Conservation (phyloP, 30 jellyfish, hydroid and myxozoan species). For the Mastigias papua region DNA sequence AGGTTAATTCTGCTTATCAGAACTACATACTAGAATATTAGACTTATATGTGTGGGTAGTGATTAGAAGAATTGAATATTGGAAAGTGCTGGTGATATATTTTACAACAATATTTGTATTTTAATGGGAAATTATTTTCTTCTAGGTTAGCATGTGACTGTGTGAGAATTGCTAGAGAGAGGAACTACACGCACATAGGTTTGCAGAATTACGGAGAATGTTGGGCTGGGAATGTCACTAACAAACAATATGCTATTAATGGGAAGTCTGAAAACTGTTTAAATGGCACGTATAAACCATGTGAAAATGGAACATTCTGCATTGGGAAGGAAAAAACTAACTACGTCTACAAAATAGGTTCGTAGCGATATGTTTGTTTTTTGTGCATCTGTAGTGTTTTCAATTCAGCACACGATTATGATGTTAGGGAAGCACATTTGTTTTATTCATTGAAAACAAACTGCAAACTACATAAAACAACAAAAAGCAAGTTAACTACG, state of each 20-base stretch:
- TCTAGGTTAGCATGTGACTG: slow-evolving; percentile 31
- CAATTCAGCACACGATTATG: too few species aligned
- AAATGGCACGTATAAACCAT: slow-evolving; percentile 40
- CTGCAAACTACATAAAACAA: too few species aligned
- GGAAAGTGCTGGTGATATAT: neutral
- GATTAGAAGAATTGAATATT: neutral
- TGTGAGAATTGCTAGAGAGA: slow-evolving; percentile 13
- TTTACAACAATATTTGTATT: neutral
- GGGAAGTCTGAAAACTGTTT: slow-evolving; percentile 36
- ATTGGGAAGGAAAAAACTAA: slow-evolving; percentile 40
- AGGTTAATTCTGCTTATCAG: neutral
- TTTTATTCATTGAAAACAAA: too few species aligned
- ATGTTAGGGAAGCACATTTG: too few species aligned
- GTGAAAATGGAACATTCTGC: slow-evolving; percentile 36
- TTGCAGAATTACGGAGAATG: slow-evolving; percentile 49
- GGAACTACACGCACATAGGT: slow-evolving; percentile 12
- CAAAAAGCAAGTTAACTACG: too few species aligned
- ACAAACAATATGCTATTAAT: slow-evolving; percentile 9
- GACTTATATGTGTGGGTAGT: neutral
- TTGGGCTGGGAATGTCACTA: slow-evolving; percentile 29
- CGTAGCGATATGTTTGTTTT: too few species aligned
- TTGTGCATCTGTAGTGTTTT: too few species aligned
- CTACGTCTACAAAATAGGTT: slow-evolving; percentile 43
- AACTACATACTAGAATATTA: neutral
- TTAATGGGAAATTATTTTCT: neutral